Base-by-base conservation (phyloP, 2,797 vertebrate genomes). In the Botia kubotai region DNA sequence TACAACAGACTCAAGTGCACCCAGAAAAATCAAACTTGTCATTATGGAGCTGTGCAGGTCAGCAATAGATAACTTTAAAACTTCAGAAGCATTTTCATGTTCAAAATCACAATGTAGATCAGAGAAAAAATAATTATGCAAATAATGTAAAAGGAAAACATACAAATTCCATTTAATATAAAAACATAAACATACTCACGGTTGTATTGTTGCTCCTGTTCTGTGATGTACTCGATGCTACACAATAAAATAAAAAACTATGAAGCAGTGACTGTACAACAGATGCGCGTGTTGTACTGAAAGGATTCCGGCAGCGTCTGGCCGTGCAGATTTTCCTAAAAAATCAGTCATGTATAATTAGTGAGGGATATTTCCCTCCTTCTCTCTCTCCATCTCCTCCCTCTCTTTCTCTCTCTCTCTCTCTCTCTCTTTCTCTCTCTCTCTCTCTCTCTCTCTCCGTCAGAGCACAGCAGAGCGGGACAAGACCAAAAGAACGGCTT, bases 121-220 rank as follows among this genome's bases (percentile, higher is more conserved):
- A 39, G 36, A 1, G 36, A 39, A 6, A 39, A 39, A 53, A 53
- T 53, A 53, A 53, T 17, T 16, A 53, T 53, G 14, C 16, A 53
- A 17, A 17, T 16, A 53, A 14, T 53, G 0, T 5, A n/a, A 55
- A 55, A n/a, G 17, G 17, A 5, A n/a, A 17, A 53, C 1, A 14
- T 17, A 7, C 33, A 16, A 29, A 33, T 12, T 29, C 2, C 5
- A 14, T 17, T n/a, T 21, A 14, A 39, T 6, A n/a, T 2, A 68
- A 21, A 11, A 48, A 16, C 4, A 69, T 23, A 69, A 74, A 66
- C 74, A 60, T 65, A 82, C 85, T 84, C 72, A 86, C 85, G 26
- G 36, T 55, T 75, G 19, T 65, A n/a, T 21, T 8, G 66, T 67
- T 72, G 69, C 69, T 73, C 60, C 69, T 19, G 52, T 67, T 60